Base-by-base conservation (phyloP, 2,888 invertebrate species). In the Coleophora deauratella region DNA sequence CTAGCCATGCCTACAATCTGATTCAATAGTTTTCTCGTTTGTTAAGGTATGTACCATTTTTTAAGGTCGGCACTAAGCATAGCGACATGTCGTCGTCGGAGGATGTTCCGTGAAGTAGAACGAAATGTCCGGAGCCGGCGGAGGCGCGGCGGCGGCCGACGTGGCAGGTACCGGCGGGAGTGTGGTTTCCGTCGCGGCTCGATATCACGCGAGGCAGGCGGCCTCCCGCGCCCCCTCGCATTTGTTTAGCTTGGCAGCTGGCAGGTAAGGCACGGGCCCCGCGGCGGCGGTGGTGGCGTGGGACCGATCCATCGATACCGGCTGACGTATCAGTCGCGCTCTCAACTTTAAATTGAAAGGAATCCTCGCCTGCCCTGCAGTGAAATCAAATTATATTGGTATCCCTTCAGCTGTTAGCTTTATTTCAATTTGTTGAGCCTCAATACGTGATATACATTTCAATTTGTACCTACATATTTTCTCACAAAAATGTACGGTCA, bases 221-320 rank as follows among this genome's bases (percentile, higher is more conserved):
- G 46, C 41, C 33, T 37, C 45, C 51, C 44, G 53, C 51, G 49
- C 54, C 37, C 45, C 42, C 41, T 39, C 38, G 41, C 55, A 65
- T 66, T 66, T 72, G 71, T 73, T 72, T 72, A 69, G 67, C 72
- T 74, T 70, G 21, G 6, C 21, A 21, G 21, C 6, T 21, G 73
- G 70, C 76, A 78, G 77, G 76, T 77, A 74, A 72, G 69, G 68
- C 67, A 66, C 71, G 63, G 62, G 64, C 54, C 49, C 33, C n/a
- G n/a, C n/a, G n/a, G 30, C 15, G 31, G 21, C 21, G 21, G 15
- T 27, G 9, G 27, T 21, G 14, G 33, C 63, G 69, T 62, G 67
- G 62, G 67, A 59, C 62, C 62, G 64, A 61, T 66, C 62, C 57
- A 54, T 55, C 38, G 14, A 30, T 27, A 28, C 9, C 13, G 50